These are phyloP conservation scores for Chionis minor DNA, from an alignment of 2,113 vertebrate species.

Conservation along the genomic window DNA sequence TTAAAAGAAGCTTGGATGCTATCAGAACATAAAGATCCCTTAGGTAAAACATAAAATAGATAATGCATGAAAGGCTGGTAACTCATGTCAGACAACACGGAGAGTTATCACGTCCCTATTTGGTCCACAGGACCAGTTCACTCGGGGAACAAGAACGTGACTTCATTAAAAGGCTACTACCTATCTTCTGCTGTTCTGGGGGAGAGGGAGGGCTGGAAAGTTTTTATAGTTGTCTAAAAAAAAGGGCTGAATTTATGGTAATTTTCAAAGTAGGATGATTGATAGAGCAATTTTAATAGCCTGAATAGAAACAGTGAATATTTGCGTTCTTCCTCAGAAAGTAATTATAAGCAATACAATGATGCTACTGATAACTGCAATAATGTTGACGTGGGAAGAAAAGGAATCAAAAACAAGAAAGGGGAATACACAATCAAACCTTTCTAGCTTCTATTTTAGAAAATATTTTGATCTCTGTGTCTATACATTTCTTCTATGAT, in stretches of 20 bases:
- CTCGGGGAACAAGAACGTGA: background rate
- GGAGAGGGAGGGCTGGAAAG: background rate
- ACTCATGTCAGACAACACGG: background rate
- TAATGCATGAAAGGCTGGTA: background rate
- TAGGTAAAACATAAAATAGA: background rate
- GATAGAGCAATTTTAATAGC: conserved; percentile 59
- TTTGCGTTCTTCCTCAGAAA: conserved; percentile 49
- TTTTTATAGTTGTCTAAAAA: conserved; percentile 19
- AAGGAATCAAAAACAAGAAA: conserved; percentile 30
- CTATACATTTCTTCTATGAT: background rate
- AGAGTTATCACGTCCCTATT: background rate
- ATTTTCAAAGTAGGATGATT: conserved; percentile 45
- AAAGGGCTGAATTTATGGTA: conserved; percentile 37
- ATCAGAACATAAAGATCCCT: background rate
- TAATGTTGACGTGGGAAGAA: conserved; percentile 27
- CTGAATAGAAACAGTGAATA: conserved; percentile 46
- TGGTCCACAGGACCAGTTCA: background rate
- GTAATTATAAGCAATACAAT: conserved; percentile 61
- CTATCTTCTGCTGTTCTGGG: background rate
- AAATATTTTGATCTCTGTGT: conserved; percentile 58
- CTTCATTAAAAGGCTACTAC: background rate
- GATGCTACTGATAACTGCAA: conserved; percentile 33
- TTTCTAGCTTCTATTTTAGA: conserved; percentile 48
- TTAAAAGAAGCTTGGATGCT: background rate
- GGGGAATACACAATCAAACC: conserved; percentile 30